phyloP scores from a whole-genome alignment of 2,888 invertebrate genomes.

The Drosophila borborema region DNA sequence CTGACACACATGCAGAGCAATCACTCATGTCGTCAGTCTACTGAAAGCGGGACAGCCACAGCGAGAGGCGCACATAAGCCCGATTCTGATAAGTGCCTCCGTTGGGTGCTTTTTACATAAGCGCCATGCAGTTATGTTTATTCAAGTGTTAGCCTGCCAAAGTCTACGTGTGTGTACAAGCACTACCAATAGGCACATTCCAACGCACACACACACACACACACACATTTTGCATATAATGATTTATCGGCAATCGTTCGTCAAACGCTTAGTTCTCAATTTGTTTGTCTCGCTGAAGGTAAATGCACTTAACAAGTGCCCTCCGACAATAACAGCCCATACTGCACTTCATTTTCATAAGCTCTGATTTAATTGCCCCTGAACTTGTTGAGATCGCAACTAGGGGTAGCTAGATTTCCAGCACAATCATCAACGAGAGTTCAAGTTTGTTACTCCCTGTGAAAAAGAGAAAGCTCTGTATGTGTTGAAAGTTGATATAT shows the following conservation, averaged over 20 bases:
- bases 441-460: too few relatives aligned
- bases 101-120: constrained; percentile 72
- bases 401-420: background rate
- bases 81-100: constrained; percentile 68
- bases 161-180: constrained; percentile 39
- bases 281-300: constrained; percentile 58
- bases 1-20: constrained; percentile 61
- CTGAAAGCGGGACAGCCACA: constrained; percentile 4
- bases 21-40: constrained; percentile 62
- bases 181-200: constrained; percentile 35
- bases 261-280: constrained; percentile 60
- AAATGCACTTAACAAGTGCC: constrained; percentile 50
- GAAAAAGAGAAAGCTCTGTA: too few relatives aligned
- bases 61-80: constrained; percentile 34
- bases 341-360: constrained; percentile 20
- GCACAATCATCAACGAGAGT: too few relatives aligned
- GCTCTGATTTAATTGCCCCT: constrained; percentile 3
- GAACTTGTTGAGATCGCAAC: constrained; percentile 1
- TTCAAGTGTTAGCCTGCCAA: constrained; percentile 65
- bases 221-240: constrained; percentile 65
- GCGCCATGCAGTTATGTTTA: constrained; percentile 76
- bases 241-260: constrained; percentile 70
- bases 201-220: constrained; percentile 18
- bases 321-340: constrained; percentile 18
- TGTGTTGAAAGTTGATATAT: too few relatives aligned